A percentile compares a stretch with the other conserved stretches of the same genome.
phyloP scores from a whole-genome alignment of 92 coral and sea anemone species.

The Zoanthus gigantus region DNA sequence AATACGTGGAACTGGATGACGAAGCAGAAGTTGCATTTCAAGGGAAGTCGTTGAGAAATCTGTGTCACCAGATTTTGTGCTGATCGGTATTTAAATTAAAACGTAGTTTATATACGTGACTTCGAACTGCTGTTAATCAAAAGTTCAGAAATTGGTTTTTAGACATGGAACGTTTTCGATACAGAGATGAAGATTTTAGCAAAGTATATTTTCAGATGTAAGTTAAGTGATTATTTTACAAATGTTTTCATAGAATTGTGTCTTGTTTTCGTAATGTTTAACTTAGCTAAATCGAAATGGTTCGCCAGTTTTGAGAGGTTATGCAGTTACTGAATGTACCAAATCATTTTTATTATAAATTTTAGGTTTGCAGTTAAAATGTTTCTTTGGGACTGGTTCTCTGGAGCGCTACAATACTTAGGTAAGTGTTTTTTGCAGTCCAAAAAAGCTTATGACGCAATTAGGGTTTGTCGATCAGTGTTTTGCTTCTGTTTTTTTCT shows the following conservation, averaged over 20 bases:
- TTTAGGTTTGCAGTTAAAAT: constrained; percentile 78
- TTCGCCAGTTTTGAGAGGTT: neutral
- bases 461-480: neutral
- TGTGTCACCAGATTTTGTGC: constrained; percentile 47
- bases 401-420: constrained; percentile 82
- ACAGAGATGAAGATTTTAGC: constrained; percentile 48
- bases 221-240: neutral
- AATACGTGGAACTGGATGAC: constrained; percentile 11
- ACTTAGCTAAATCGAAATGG: neutral
- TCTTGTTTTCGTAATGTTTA: neutral
- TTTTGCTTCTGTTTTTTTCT: too few relatives aligned
- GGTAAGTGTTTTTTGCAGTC: constrained; percentile 66
- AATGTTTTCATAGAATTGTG: neutral
- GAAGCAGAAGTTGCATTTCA: neutral
- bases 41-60: constrained; percentile 2
- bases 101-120: neutral
- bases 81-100: constrained; percentile 10
- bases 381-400: constrained; percentile 96
- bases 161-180: constrained; percentile 24
- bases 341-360: neutral
- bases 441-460: constrained; percentile 1
- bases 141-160: neutral
- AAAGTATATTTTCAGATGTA: constrained; percentile 27
- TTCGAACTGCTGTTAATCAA: neutral
- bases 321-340: neutral